phyloP scores from a whole-genome alignment of 2,113 vertebrate species.

The Cyanistes caeruleus region DNA sequence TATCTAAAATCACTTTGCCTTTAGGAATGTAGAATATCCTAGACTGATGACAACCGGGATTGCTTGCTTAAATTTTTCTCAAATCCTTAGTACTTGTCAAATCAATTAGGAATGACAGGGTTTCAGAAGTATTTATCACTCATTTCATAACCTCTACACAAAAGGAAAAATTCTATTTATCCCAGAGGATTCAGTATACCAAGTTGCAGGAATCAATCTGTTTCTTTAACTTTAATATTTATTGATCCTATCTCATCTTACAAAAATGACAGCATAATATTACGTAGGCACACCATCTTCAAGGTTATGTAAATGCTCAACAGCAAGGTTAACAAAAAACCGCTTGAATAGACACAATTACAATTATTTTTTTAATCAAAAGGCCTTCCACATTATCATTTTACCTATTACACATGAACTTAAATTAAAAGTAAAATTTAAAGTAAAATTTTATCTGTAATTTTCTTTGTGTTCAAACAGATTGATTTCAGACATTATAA shows the following conservation, averaged over 20 bases:
- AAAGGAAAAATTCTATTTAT: constrained; percentile 65
- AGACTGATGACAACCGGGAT: constrained; percentile 19
- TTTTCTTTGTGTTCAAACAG: neutral
- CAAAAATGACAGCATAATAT: constrained; percentile 6
- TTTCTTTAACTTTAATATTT: constrained; percentile 58
- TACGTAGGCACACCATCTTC: neutral
- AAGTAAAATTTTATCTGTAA: neutral
- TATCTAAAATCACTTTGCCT: constrained; percentile 8
- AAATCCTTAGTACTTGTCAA: constrained; percentile 62
- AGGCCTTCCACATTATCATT: neutral
- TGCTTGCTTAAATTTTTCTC: constrained; percentile 35
- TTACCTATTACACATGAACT: neutral
- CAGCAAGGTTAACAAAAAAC: neutral
- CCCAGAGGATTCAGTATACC: constrained; percentile 39
- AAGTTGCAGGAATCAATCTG: constrained; percentile 61
- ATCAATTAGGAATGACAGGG: constrained; percentile 72
- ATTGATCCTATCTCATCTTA: constrained; percentile 4
- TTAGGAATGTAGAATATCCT: constrained; percentile 21
- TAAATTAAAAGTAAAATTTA: neutral
- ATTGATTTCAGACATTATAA: neutral
- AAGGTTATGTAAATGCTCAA: neutral
- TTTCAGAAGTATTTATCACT: constrained; percentile 74
- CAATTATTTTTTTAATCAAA: neutral
- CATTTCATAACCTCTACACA: constrained; percentile 69
- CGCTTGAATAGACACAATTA: neutral